These are phyloP conservation scores for Gobio occitaniae DNA, from an alignment of 2,797 vertebrate genomes.

Conservation along the genomic window DNA sequence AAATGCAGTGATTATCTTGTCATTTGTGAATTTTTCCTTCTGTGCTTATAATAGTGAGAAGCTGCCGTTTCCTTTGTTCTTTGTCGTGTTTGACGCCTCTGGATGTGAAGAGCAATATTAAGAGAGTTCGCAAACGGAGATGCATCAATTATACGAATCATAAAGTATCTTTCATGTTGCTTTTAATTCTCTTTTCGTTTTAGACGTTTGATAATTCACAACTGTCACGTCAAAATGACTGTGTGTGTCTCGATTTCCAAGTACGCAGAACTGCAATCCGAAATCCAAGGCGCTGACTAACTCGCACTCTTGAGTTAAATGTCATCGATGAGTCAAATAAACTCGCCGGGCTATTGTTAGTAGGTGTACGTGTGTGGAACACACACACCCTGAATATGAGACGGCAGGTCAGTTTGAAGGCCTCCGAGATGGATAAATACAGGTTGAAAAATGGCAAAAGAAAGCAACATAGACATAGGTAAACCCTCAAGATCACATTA, in stretches of 20 bases:
- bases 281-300: slow-evolving; percentile 30
- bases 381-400: slow-evolving; percentile 8
- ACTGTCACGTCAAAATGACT: slow-evolving; percentile 54
- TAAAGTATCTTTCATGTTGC: slow-evolving; percentile 47
- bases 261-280: not conserved
- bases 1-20: slow-evolving; percentile 86
- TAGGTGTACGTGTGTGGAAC: slow-evolving; percentile 2
- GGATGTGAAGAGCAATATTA: slow-evolving; percentile 66
- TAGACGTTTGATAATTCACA: slow-evolving; percentile 57
- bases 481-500: slow-evolving; percentile 12
- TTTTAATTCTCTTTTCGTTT: slow-evolving; percentile 5
- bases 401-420: not conserved
- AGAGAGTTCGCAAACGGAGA: slow-evolving; percentile 40
- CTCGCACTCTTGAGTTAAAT: slow-evolving; percentile 26
- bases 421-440: not conserved
- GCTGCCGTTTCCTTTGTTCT: slow-evolving; percentile 80
- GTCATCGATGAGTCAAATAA: slow-evolving; percentile 28
- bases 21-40: slow-evolving; percentile 70
- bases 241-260: not conserved
- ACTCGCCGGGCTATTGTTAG: slow-evolving; percentile 24
- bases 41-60: slow-evolving; percentile 55
- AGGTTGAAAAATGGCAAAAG: slow-evolving; percentile 2
- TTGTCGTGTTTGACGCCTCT: slow-evolving; percentile 79
- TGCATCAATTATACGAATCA: slow-evolving; percentile 50
- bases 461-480: slow-evolving; percentile 8